Conservation (phyloP, 2,113 vertebrate genomes). For the Hemichromis elongatus region DNA sequence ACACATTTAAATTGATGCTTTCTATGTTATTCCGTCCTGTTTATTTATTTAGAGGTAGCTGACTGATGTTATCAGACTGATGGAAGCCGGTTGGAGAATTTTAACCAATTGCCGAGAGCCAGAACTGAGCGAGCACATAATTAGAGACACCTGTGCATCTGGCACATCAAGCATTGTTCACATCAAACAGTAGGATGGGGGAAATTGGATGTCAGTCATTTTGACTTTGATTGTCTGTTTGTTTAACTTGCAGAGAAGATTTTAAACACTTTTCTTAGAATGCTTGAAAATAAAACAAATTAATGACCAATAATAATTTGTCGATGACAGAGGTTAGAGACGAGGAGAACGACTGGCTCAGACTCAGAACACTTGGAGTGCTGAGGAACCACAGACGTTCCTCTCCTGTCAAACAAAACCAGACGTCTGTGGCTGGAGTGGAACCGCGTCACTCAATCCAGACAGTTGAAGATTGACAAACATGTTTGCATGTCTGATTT, state of each 20-base stretch:
- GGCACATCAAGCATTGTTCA: background rate
- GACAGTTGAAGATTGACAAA: background rate
- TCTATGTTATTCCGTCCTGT: background rate
- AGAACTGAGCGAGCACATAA: background rate
- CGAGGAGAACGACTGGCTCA: background rate
- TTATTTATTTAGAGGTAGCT: fast-evolving
- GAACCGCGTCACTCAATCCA: background rate
- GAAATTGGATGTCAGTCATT: background rate
- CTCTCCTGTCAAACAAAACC: background rate
- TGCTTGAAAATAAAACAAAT: background rate
- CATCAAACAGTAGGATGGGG: background rate
- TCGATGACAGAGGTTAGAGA: background rate
- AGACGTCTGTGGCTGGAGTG: background rate
- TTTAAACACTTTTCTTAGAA: background rate
- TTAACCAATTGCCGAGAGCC: background rate
- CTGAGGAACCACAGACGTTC: background rate
- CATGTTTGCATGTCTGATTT: background rate
- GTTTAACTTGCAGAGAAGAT: background rate
- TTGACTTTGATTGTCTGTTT: background rate
- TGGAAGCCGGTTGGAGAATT: background rate
- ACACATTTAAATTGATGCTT: background rate
- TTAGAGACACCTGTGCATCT: background rate
- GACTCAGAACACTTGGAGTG: background rate
- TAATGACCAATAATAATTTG: background rate
- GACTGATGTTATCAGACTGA: background rate